phyloP scores from a whole-genome alignment of 1,140 invertebrate genomes.

The Tyrophagus putrescentiae region DNA sequence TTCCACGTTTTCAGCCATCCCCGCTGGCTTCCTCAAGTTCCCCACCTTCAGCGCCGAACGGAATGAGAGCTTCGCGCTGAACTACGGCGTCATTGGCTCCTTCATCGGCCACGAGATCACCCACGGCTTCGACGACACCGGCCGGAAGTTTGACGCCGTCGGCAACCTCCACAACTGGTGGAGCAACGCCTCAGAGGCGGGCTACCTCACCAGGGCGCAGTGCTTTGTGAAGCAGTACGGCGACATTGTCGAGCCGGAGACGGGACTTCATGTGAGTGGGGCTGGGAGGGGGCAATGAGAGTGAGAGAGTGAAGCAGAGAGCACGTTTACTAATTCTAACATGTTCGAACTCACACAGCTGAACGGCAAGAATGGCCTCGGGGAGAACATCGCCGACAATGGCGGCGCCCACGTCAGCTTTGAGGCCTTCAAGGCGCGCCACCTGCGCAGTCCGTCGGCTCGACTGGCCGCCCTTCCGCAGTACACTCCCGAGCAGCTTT shows the following conservation, averaged over 20 bases:
- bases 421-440: constrained; percentile 27
- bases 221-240: constrained; percentile 34
- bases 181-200: constrained; percentile 29
- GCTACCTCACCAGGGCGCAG: constrained; percentile 25
- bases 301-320: neutral
- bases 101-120: constrained; percentile 32
- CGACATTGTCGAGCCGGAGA: neutral
- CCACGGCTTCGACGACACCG: constrained; percentile 39
- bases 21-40: constrained; percentile 40
- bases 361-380: constrained; percentile 29
- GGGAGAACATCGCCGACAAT: constrained; percentile 46
- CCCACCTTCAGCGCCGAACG: constrained; percentile 38
- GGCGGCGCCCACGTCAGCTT: constrained; percentile 45
- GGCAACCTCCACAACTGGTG: constrained; percentile 39
- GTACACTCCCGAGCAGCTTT: constrained; percentile 60
- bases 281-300: neutral
- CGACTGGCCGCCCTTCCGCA: constrained; percentile 54
- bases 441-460: constrained; percentile 29
- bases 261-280: neutral
- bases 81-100: constrained; percentile 44
- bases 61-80: constrained; percentile 40
- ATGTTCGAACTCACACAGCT: constrained; percentile 33
- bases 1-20: constrained; percentile 31
- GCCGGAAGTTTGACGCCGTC: constrained; percentile 71
- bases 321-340: neutral